A percentile compares a stretch with the other conserved stretches of the same genome.
These are phyloP conservation scores for Dendrocincla fuliginosa DNA, from an alignment of 2,797 vertebrate genomes.

Conservation along the genomic window DNA sequence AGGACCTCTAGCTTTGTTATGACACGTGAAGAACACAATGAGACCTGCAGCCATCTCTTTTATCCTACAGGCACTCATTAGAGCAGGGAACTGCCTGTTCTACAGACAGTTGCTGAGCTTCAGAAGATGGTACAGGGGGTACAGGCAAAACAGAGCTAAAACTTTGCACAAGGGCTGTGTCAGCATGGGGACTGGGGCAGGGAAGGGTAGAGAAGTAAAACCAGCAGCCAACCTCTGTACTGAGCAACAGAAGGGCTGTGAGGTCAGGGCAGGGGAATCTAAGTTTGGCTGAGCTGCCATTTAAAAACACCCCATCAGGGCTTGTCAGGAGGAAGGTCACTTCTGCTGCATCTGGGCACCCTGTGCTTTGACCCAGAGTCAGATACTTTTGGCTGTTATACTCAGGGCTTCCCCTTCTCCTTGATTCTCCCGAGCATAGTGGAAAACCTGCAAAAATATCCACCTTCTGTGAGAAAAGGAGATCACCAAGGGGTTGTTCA, in stretches of 20 bases:
- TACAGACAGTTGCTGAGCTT: not conserved
- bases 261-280: not conserved
- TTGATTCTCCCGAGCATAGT: not conserved
- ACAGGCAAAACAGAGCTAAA: not conserved
- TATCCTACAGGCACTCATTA: not conserved
- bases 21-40: not conserved
- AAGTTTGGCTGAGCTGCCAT: not conserved
- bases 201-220: not conserved
- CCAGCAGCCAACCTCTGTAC: not conserved
- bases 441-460: not conserved
- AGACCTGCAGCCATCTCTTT: not conserved
- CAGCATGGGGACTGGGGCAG: not conserved
- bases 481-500: not conserved
- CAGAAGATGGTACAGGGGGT: not conserved
- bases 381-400: not conserved
- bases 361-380: not conserved
- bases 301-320: not conserved
- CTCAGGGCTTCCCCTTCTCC: not conserved
- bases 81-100: not conserved
- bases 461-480: not conserved
- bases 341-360: not conserved
- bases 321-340: not conserved
- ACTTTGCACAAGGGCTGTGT: fast-evolving
- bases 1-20: not conserved
- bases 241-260: not conserved